A percentile compares a stretch with the other conserved stretches of the same genome.
phyloP scores from a whole-genome alignment of 2,888 invertebrate genomes.

The Busseola fusca region DNA sequence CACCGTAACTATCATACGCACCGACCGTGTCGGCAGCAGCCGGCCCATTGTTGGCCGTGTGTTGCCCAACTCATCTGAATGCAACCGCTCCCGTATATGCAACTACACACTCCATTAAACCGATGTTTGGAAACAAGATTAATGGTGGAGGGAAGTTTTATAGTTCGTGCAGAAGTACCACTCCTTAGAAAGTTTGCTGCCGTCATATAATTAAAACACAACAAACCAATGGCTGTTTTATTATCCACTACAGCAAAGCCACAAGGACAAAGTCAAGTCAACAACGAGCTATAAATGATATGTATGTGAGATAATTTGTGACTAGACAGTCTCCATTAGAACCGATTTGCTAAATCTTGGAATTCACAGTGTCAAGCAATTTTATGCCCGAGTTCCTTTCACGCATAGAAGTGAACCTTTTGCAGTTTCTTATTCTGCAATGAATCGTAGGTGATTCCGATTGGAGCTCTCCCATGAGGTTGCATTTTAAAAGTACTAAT shows the following conservation, averaged over 20 bases:
- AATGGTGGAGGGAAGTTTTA: conserved; percentile 61
- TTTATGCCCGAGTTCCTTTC: neutral
- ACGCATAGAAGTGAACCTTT: conserved; percentile 16
- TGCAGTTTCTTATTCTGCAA: neutral
- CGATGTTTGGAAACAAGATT: conserved; percentile 80
- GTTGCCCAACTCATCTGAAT: conserved; percentile 68
- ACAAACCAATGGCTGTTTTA: neutral
- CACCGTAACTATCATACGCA: conserved; percentile 61
- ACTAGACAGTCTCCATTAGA: neutral
- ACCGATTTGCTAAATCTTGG: neutral
- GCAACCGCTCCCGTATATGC: conserved; percentile 79
- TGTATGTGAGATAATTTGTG: neutral
- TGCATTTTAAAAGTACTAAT: conserved; percentile 43
- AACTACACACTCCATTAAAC: conserved; percentile 79
- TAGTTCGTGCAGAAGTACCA: conserved; percentile 31
- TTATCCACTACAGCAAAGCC: neutral
- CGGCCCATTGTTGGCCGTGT: conserved; percentile 50
- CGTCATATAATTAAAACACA: neutral
- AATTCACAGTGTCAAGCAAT: neutral
- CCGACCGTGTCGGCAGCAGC: conserved; percentile 54
- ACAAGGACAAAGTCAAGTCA: neutral
- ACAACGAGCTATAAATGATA: neutral
- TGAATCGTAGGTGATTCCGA: conserved; percentile 8
- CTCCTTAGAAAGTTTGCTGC: conserved; percentile 37
- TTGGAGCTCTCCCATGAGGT: conserved; percentile 49